Evolutionary conservation across 2,113 vertebrate species (phyloP).

Genomic region (Psittacus erithacus): DNA sequence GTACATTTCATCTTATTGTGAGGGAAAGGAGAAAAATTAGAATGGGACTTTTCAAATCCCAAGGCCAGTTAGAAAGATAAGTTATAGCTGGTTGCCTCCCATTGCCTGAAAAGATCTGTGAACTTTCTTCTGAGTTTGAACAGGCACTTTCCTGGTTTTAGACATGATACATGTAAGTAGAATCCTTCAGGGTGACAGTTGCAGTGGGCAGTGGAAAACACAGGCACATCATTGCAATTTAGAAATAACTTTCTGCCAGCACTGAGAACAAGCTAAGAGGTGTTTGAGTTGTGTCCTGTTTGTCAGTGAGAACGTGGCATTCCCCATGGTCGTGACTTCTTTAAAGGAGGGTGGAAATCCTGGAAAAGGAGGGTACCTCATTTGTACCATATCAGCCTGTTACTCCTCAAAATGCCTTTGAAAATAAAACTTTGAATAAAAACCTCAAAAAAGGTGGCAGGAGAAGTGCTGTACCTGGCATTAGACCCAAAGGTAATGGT

Average conservation of each 20-base stretch:
- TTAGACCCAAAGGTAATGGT: background rate
- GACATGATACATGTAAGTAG: background rate
- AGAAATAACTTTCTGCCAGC: background rate
- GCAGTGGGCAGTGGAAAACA: background rate
- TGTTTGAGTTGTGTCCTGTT: background rate
- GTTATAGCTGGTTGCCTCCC: background rate
- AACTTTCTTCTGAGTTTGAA: background rate
- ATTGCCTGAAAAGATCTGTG: background rate
- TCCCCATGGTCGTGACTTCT: background rate
- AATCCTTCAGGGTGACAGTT: background rate
- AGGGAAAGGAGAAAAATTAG: background rate
- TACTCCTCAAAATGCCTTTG: background rate
- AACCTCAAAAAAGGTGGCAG: background rate
- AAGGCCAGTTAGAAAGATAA: background rate
- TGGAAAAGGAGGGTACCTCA: background rate
- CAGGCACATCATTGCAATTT: background rate
- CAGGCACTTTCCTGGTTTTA: background rate
- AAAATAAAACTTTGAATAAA: constrained; percentile 19
- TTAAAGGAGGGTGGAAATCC: background rate
- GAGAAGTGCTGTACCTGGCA: background rate
- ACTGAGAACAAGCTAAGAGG: background rate
- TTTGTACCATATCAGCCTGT: background rate
- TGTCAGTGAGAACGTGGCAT: background rate
- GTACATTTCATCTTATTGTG: background rate
- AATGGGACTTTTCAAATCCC: background rate